A percentile compares a stretch with the other conserved stretches of the same genome.
phyloP scores from a whole-genome alignment of 2,113 vertebrate genomes.

The Vombatus ursinus region DNA sequence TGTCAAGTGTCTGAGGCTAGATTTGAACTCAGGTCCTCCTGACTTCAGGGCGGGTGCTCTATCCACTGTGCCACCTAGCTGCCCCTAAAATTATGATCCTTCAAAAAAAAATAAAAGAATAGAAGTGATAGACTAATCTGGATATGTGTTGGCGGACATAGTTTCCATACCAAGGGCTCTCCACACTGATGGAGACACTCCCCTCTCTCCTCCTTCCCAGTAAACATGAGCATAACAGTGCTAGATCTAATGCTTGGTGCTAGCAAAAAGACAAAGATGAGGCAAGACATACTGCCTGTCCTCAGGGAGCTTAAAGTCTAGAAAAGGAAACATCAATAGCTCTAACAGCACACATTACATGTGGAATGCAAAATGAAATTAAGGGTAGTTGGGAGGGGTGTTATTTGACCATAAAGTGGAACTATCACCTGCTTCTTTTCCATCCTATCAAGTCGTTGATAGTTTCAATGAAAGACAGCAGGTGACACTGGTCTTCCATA shows the following conservation, averaged over 20 bases:
- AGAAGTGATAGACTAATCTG: neutral
- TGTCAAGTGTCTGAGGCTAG: too few species aligned
- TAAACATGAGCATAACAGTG: neutral
- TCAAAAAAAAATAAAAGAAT: too few species aligned
- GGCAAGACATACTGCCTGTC: neutral
- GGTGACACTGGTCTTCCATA: neutral
- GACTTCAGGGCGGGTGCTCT: too few species aligned
- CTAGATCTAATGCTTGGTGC: neutral
- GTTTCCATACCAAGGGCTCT: neutral
- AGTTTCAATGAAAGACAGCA: neutral
- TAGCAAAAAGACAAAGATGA: neutral
- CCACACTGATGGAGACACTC: neutral
- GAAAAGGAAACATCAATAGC: neutral
- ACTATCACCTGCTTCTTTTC: neutral
- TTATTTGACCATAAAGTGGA: neutral
- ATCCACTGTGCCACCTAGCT: too few species aligned
- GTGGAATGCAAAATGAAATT: neutral
- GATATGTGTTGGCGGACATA: neutral
- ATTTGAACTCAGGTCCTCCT: too few species aligned
- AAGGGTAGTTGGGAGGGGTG: neutral
- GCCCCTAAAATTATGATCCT: too few species aligned
- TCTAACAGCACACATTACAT: rapidly evolving
- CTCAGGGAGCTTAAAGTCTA: neutral
- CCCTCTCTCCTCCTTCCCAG: neutral
- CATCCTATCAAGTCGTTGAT: slow-evolving; percentile 6